phyloP scores from a whole-genome alignment of 2,888 invertebrate genomes.

The Hypena proboscidalis region DNA sequence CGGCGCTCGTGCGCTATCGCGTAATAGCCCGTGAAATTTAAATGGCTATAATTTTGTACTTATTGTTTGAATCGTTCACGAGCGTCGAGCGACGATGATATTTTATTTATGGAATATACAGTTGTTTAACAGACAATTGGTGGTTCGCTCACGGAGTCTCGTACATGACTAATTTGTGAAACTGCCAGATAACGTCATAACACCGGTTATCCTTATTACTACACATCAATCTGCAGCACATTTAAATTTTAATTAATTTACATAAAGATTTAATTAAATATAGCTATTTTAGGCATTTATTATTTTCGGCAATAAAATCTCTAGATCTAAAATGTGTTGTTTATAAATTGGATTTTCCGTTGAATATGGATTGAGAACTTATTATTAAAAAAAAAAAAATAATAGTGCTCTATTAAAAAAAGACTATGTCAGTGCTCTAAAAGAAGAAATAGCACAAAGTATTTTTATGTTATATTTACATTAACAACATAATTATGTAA shows the following conservation, averaged over 20 bases:
- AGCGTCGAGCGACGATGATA: background rate
- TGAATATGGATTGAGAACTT: background rate
- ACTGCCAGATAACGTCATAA: constrained; percentile 32
- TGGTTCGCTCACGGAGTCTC: constrained; percentile 6
- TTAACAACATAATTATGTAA: no score
- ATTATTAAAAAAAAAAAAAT: no score
- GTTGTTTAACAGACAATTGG: constrained; percentile 6
- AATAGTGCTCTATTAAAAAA: no score
- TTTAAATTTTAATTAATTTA: constrained; percentile 32
- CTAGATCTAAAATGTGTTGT: no score
- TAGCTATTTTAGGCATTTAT: no score
- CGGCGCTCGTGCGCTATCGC: background rate
- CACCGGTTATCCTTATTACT: constrained; percentile 43
- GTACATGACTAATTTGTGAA: constrained; percentile 29
- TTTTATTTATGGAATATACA: constrained; percentile 3
- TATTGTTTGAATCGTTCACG: constrained; percentile 3
- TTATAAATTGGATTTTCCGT: background rate
- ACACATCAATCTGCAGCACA: constrained; percentile 13
- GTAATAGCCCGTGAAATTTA: constrained; percentile 1
- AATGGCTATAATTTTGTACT: no score
- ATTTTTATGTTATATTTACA: no score
- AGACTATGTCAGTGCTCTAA: no score
- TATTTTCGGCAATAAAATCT: no score
- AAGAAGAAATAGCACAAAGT: no score
- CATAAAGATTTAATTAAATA: no score